Base-by-base conservation (phyloP, 2,888 invertebrate genomes). In the Pyrocoelia pectoralis region DNA sequence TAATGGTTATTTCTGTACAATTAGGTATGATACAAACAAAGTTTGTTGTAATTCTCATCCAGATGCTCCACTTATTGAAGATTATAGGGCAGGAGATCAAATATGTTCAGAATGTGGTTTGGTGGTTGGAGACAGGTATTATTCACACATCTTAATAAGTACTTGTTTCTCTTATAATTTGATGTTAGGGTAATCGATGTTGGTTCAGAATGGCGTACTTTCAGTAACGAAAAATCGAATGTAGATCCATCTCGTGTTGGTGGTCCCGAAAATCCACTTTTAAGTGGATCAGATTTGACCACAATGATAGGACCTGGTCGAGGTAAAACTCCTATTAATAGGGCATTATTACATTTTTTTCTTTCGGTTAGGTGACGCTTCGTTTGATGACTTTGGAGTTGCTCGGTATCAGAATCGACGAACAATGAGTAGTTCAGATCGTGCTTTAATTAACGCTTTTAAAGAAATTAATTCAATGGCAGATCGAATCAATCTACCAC, bases 121-220 rank as follows among this genome's bases (percentile, higher is more conserved):
- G 62, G 99, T 99, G 52, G 98, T 99, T 17, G 99, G 99, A 10
- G 99, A 99, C 84, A 89, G 96, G 95, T 94, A 9, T 12, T n/a
- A 38, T 12, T 24, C n/a, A 49, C 13, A 19, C 18, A n/a, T 19
- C 84, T 80, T 77, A 76, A 67, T 28, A 48, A 51, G 13, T 19
- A 19, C 48, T 29, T 56, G 24, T 51, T 51, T 29, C 33, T 28
- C 15, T 1, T 8, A 17, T 15, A 29, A 10, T 52, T 14, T 1
- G 1, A n/a, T 15, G 28, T 3, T 80, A 96, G 98, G 79, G 97
- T 99, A 0, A 97, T 99, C 70, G 99, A 99, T 83, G 99, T 99
- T n/a, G 98, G 99, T 29, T 98, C 98, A 2, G 99, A 99, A 83
- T 99, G 99, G 99, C 88, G 99, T 80, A 99, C 98, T 63, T 99